These are phyloP conservation scores for Oscheius sp. DNA, from an alignment of 1,140 invertebrate genomes.

Conservation along the genomic window DNA sequence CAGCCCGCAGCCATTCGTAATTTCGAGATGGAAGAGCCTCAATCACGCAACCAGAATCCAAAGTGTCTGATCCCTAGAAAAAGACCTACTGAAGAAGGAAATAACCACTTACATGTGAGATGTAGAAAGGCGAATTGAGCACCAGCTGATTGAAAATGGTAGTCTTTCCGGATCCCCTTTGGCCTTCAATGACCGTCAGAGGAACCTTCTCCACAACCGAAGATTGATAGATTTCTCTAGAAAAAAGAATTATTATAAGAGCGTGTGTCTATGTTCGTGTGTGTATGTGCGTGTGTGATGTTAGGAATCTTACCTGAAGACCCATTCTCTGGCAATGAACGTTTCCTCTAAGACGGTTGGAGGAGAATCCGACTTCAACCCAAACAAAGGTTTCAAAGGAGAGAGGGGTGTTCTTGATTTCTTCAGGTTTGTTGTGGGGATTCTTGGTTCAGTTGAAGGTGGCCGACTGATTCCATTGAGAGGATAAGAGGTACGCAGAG, in stretches of 20 bases:
- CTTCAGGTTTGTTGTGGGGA: neutral
- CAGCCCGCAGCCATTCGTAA: constrained; percentile 38
- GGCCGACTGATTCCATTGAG: constrained; percentile 14
- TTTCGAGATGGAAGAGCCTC: constrained; percentile 19
- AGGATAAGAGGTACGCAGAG: constrained; percentile 3
- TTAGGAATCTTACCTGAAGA: constrained; percentile 19
- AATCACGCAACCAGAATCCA: constrained; percentile 35
- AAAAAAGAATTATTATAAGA: constrained; percentile 1
- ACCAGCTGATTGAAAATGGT: constrained; percentile 30
- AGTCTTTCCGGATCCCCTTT: constrained; percentile 30
- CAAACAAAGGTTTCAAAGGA: neutral
- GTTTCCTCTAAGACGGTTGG: constrained; percentile 16
- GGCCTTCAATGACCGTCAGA: constrained; percentile 29
- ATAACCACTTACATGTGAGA: neutral
- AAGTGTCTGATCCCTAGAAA: constrained; percentile 14
- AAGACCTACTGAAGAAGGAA: neutral
- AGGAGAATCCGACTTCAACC: neutral
- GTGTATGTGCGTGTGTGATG: too few relatives aligned
- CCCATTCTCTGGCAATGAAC: constrained; percentile 36
- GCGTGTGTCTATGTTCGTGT: too few relatives aligned
- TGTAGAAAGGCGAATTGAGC: constrained; percentile 30
- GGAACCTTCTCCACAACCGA: constrained; percentile 21
- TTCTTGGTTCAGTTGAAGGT: constrained; percentile 11
- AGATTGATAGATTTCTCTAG: constrained; percentile 31
- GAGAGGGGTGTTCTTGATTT: too few relatives aligned